Evolutionary conservation across 2,113 vertebrate genomes (phyloP), one percentile per base, ranked within the genome.

Genomic region (Alethe diademata): DNA sequence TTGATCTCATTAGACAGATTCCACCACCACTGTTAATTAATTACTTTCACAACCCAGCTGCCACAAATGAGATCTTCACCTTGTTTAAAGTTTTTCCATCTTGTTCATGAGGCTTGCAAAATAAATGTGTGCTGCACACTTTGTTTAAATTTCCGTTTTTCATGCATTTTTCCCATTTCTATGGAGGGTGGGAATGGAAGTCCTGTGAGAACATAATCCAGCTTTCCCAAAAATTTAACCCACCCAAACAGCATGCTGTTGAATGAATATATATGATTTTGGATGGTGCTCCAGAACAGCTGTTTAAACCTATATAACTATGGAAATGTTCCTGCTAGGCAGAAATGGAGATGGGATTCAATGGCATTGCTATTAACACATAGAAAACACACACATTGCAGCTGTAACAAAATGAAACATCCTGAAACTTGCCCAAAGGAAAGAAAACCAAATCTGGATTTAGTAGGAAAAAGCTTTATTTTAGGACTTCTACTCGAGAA

Each of bases 401-500:
- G 72, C 67, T 71, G 51, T 7, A 56, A 28, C 75, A 48, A 60
- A 93, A 71, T 0, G 3, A 69, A 95, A 91, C 11, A 25, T 70
- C 67, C 67, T 40, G 31, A 86, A 64, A n/a, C 42, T 73, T 58
- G 58, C 25, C 33, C 64, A 64, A 47, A 31, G 65, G 53, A 11
- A 79, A 76, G 67, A 90, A 91, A 90, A 9, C 20, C 74, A 54
- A 58, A 51, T 48, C 71, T 80, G 50, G 72, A 84, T 92, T 78
- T 90, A 67, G 67, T 8, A 88, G 15, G 36, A 19, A 64, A 84
- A 93, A 57, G 69, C 24, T 93, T 91, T 91, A 60, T 90, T 96
- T 95, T 67, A 69, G 45, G 56, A 61, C 64, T 86, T 82, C 93
- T 92, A 80, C 79, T 92, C 23, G 72, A 61, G 57, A 86, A 84